A percentile compares a stretch with the other conserved stretches of the same genome.
phyloP scores from a whole-genome alignment of 2,888 invertebrate genomes.

The Pristionchus arcanus region DNA sequence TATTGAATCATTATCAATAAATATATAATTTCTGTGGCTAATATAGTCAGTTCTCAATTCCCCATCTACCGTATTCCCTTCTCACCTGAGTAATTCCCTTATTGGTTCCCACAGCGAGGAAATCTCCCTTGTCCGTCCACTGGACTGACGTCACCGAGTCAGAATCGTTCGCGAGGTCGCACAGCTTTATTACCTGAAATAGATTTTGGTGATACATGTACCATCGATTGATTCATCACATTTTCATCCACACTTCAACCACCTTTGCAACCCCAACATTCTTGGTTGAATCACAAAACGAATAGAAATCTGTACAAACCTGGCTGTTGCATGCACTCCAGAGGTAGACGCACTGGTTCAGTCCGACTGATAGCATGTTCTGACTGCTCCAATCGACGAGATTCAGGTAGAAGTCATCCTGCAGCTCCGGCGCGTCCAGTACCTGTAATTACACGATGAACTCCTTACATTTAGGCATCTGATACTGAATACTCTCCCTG shows the following conservation, averaged over 20 bases:
- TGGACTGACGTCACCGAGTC: slow-evolving; percentile 98
- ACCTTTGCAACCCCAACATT: background rate
- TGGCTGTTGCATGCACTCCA: slow-evolving; percentile 99
- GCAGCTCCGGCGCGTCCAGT: slow-evolving; percentile 94
- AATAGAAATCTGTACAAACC: slow-evolving; percentile 69
- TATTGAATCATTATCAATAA: too few relatives aligned
- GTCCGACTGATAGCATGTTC: slow-evolving; percentile 97
- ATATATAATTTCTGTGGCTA: too few relatives aligned
- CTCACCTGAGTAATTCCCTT: slow-evolving; percentile 69
- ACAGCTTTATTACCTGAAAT: slow-evolving; percentile 88
- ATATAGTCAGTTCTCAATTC: too few relatives aligned
- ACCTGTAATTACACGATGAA: slow-evolving; percentile 80
- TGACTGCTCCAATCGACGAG: slow-evolving; percentile 99
- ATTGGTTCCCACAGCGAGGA: slow-evolving; percentile 95
- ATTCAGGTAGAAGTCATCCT: slow-evolving; percentile 99
- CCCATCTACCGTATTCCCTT: background rate
- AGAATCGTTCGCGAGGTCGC: slow-evolving; percentile 91
- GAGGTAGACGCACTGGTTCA: slow-evolving; percentile 97
- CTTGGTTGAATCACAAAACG: background rate
- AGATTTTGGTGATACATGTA: background rate
- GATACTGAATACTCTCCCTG: background rate
- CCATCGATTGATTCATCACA: background rate
- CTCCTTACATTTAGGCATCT: background rate
- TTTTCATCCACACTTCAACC: background rate
- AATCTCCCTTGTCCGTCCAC: slow-evolving; percentile 97